phyloP scores from a whole-genome alignment of 2,888 invertebrate species.

The Tuta absoluta region DNA sequence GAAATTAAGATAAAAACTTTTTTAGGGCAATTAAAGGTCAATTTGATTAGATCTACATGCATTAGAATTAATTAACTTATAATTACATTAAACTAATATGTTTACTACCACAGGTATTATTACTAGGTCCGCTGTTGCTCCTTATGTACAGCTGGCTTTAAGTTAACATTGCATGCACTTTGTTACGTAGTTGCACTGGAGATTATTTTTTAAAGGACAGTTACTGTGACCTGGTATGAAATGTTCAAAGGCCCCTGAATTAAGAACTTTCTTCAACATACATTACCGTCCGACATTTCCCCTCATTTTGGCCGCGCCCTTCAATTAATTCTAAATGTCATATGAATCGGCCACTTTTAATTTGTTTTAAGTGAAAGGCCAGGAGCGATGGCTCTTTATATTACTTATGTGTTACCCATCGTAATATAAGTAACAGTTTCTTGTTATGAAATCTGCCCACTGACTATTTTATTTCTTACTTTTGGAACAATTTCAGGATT shows the following conservation, averaged over 20 bases:
- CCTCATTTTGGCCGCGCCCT: constrained; percentile 58
- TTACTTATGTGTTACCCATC: constrained; percentile 13
- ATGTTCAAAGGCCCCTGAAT: constrained; percentile 35
- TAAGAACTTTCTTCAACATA: constrained; percentile 58
- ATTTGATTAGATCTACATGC: not conserved
- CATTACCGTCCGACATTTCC: constrained; percentile 62
- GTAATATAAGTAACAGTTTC: constrained; percentile 1
- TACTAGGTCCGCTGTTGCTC: not conserved
- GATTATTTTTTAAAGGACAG: constrained; percentile 5
- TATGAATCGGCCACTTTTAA: constrained; percentile 50
- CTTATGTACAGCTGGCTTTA: not conserved
- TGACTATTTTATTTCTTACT: not conserved
- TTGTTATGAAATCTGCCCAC: constrained; percentile 3
- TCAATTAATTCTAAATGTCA: constrained; percentile 76
- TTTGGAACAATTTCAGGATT: not conserved
- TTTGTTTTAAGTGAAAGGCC: constrained; percentile 35
- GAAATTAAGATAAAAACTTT: not conserved
- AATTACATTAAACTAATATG: not conserved
- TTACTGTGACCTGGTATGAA: constrained; percentile 36
- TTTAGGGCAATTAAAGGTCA: not conserved
- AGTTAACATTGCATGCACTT: constrained; percentile 4
- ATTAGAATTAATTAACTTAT: not conserved
- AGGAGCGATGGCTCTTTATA: constrained; percentile 20
- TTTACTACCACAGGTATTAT: not conserved
- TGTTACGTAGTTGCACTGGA: not conserved